Conservation (phyloP, 2,888 invertebrate genomes). For the Ophonus ardosiacus region DNA sequence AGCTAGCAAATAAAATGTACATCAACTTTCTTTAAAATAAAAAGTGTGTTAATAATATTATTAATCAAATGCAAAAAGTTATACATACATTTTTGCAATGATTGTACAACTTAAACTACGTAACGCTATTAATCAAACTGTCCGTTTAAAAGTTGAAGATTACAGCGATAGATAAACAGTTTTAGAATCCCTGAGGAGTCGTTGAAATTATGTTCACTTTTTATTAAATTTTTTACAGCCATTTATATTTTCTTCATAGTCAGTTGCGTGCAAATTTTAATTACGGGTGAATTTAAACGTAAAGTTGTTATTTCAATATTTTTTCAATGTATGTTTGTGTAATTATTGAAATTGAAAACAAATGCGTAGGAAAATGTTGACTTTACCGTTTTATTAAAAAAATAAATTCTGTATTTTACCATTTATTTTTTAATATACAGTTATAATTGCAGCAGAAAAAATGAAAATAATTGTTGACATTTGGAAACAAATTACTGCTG, state of each 20-base stretch:
- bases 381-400: too few relatives aligned
- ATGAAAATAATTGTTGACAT: too few relatives aligned
- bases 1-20: not conserved
- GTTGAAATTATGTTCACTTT: constrained; percentile 14
- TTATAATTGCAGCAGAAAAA: too few relatives aligned
- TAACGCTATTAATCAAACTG: not conserved
- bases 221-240: constrained; percentile 4
- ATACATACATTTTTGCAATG: not conserved
- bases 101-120: not conserved
- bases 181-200: constrained; percentile 7
- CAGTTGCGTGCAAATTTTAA: constrained; percentile 35
- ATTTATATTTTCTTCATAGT: not conserved
- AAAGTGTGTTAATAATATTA: not conserved
- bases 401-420: too few relatives aligned
- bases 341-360: too few relatives aligned
- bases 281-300: constrained; percentile 17
- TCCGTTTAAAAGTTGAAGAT: not conserved
- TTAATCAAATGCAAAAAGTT: not conserved
- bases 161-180: not conserved
- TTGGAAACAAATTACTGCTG: not conserved
- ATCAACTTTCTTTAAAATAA: not conserved
- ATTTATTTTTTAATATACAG: too few relatives aligned
- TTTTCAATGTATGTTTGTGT: too few relatives aligned
- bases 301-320: not conserved
- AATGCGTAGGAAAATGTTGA: too few relatives aligned